Percentiles rank a stretch among this genome's conserved stretches.
These are phyloP conservation scores for Clinocottus analis DNA, from an alignment of 2,113 vertebrate genomes.

Conservation along the genomic window DNA sequence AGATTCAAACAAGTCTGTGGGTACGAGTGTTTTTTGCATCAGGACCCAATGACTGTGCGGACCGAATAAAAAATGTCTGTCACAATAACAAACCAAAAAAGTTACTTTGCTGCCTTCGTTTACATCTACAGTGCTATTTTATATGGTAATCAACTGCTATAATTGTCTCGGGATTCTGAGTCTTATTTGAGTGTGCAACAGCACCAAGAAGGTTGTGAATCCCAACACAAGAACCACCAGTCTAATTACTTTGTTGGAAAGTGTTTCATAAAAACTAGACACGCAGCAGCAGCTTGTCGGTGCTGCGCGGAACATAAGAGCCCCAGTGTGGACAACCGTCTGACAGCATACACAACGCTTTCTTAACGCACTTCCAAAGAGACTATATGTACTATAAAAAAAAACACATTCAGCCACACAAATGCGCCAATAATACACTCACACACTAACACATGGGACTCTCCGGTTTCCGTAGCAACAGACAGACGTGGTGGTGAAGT, in stretches of 20 bases:
- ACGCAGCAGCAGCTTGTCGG: constrained; percentile 8
- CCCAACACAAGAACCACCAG: constrained; percentile 23
- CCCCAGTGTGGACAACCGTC: constrained; percentile 15
- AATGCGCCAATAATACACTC: constrained; percentile 8
- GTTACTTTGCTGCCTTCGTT: background rate
- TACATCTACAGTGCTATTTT: background rate
- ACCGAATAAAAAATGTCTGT: background rate
- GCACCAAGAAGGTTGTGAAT: constrained; percentile 30
- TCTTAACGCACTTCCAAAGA: background rate
- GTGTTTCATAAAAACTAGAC: constrained; percentile 38
- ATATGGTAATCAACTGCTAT: background rate
- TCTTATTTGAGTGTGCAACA: constrained; percentile 1
- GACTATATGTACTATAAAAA: constrained; percentile 22
- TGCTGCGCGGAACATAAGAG: constrained; percentile 15
- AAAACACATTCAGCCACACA: constrained; percentile 31
- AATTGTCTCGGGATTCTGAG: constrained; percentile 10
- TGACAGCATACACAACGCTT: background rate
- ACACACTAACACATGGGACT: constrained; percentile 34
- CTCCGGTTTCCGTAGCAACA: constrained; percentile 58
- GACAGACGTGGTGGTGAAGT: constrained; percentile 44
- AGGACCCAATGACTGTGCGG: background rate
- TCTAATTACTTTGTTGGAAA: constrained; percentile 43
- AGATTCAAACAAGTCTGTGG: background rate
- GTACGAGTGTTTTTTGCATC: no score
- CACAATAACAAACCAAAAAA: background rate